A percentile compares a stretch with the other conserved stretches of the same genome.
Conservation (phyloP, 2,797 vertebrate species). For the Hoplostethus mediterraneus region DNA sequence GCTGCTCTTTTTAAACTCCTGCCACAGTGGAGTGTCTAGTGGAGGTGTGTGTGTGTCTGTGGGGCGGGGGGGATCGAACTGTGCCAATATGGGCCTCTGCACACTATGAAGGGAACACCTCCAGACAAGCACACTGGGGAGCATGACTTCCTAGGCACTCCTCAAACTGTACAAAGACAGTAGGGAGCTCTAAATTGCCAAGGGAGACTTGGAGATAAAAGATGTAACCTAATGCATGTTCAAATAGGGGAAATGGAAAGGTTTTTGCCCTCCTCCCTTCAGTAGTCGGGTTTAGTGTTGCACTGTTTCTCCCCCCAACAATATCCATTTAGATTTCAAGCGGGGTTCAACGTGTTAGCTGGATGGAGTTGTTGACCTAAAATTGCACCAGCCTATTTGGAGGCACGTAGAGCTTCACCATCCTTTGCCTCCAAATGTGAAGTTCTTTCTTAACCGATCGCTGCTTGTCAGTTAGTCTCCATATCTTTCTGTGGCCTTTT, state of each 20-base stretch:
- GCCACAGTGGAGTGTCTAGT: slow-evolving; percentile 27
- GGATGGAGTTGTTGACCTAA: slow-evolving; percentile 60
- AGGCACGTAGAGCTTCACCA: slow-evolving; percentile 56
- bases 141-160: slow-evolving; percentile 6
- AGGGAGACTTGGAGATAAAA: slow-evolving; percentile 48
- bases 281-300: slow-evolving; percentile 28
- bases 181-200: slow-evolving; percentile 33
- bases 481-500: slow-evolving; percentile 39
- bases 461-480: slow-evolving; percentile 30
- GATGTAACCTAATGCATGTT: slow-evolving; percentile 53
- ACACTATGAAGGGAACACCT: slow-evolving; percentile 38
- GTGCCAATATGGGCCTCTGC: slow-evolving; percentile 26
- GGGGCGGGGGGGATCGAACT: slow-evolving; percentile 8
- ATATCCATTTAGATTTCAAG: slow-evolving; percentile 60
- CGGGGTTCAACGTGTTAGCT: slow-evolving; percentile 26
- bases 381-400: slow-evolving; percentile 46
- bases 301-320: slow-evolving; percentile 35
- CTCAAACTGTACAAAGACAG: slow-evolving; percentile 45
- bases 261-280: slow-evolving; percentile 33
- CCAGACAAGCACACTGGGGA: slow-evolving; percentile 26
- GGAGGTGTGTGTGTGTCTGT: slow-evolving; percentile 32
- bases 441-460: slow-evolving; percentile 50
- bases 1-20: slow-evolving; percentile 41
- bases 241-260: slow-evolving; percentile 50
- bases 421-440: slow-evolving; percentile 62